Percentiles rank a stretch among this genome's conserved stretches.
phyloP scores from a whole-genome alignment of 2,113 vertebrate genomes.

The Cyanistes caeruleus region DNA sequence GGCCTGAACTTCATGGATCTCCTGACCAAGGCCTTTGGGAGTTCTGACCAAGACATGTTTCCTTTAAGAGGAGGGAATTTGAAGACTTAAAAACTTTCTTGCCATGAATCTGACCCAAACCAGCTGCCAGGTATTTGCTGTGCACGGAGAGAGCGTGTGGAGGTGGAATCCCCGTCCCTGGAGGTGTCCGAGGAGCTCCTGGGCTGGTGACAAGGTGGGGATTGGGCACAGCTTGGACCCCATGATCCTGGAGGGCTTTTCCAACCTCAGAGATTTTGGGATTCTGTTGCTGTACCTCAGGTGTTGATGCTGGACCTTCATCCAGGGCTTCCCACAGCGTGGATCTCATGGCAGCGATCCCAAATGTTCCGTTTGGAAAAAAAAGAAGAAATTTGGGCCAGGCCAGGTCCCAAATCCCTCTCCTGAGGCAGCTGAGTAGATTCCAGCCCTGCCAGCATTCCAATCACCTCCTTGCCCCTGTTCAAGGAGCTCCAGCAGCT shows the following conservation, averaged over 20 bases:
- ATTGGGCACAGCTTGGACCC: not conserved
- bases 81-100: not conserved
- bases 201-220: not conserved
- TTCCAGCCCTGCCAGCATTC: not conserved
- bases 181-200: not conserved
- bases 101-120: accelerated
- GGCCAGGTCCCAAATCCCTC: not conserved
- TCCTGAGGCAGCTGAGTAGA: not conserved
- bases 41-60: too few relatives aligned
- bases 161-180: not conserved
- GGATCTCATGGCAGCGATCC: not conserved
- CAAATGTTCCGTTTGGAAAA: not conserved
- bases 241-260: not conserved
- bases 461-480: not conserved
- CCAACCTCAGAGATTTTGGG: not conserved
- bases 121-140: not conserved
- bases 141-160: not conserved
- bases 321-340: not conserved
- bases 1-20: not conserved
- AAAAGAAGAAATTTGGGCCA: not conserved
- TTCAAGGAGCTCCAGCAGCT: not conserved
- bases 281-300: not conserved
- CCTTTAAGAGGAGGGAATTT: not conserved
- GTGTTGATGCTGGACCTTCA: not conserved
- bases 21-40: not conserved